Evolutionary conservation across 2,113 vertebrate genomes (phyloP).

Genomic region (Colinus virginianus): DNA sequence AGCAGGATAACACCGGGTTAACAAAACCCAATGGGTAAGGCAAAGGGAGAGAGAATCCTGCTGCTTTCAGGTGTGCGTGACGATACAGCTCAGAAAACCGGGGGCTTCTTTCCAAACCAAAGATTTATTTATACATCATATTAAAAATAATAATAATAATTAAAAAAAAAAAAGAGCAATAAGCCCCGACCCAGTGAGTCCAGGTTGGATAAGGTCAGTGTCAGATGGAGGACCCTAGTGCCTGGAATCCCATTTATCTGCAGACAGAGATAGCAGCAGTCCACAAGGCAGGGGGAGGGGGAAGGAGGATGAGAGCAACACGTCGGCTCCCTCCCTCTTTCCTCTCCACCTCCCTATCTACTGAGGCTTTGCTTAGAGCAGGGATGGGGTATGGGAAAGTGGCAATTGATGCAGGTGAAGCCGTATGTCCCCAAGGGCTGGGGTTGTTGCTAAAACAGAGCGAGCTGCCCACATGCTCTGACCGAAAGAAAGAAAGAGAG

Average conservation of each 20-base stretch:
- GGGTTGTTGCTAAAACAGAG: neutral
- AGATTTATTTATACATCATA: constrained; percentile 63
- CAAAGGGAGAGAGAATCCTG: constrained; percentile 47
- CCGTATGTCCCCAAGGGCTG: neutral
- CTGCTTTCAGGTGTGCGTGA: constrained; percentile 50
- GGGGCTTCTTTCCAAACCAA: constrained; percentile 58
- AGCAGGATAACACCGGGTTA: neutral
- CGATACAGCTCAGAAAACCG: constrained; percentile 60
- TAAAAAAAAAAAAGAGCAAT: neutral
- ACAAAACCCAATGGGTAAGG: constrained; percentile 48
- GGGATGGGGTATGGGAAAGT: neutral
- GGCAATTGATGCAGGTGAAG: neutral
- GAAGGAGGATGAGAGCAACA: constrained; percentile 2
- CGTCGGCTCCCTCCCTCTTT: constrained; percentile 13
- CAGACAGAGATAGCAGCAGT: constrained; percentile 54
- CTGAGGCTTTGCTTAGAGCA: neutral
- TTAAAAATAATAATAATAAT: neutral
- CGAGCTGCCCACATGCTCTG: neutral
- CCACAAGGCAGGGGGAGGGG: neutral
- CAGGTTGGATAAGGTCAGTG: constrained; percentile 31
- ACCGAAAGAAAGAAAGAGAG: neutral
- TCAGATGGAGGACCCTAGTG: constrained; percentile 29
- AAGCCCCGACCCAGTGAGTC: constrained; percentile 25
- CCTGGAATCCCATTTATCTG: constrained; percentile 28
- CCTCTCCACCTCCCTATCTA: constrained; percentile 15